These are phyloP conservation scores for Cataglyphis cursor DNA, from an alignment of 2,888 invertebrate species.

Conservation along the genomic window DNA sequence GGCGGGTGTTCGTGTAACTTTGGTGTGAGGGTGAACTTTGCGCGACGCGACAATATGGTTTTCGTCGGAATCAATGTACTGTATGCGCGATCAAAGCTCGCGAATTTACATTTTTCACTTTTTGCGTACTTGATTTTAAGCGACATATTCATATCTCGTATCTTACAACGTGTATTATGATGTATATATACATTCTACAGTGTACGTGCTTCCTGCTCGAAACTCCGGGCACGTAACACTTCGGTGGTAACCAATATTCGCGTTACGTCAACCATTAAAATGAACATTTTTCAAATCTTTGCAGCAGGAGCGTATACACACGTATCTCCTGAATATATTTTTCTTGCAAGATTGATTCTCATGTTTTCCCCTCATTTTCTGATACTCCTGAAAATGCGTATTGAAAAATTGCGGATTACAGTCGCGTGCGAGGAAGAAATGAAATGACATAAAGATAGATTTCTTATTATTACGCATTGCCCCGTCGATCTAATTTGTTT, in stretches of 20 bases:
- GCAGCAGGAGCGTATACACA: slow-evolving; percentile 58
- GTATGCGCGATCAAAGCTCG: slow-evolving; percentile 12
- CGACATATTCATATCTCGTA: slow-evolving; percentile 32
- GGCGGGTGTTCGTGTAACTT: slow-evolving; percentile 21
- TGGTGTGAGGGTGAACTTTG: slow-evolving; percentile 13
- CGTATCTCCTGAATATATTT: slow-evolving; percentile 54
- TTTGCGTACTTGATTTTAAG: slow-evolving; percentile 16
- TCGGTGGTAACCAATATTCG: slow-evolving; percentile 78
- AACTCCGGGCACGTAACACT: slow-evolving; percentile 79
- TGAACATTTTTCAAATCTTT: slow-evolving; percentile 80
- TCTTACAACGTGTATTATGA: slow-evolving; percentile 55
- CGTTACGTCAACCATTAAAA: slow-evolving; percentile 82
- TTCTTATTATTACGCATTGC: neutral
- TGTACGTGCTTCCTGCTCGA: slow-evolving; percentile 58
- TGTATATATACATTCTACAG: slow-evolving; percentile 45
- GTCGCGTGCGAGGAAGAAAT: slow-evolving; percentile 4
- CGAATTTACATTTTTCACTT: slow-evolving; percentile 35
- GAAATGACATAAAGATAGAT: slow-evolving; percentile 10
- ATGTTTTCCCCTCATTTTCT: slow-evolving; percentile 45
- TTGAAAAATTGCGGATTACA: slow-evolving; percentile 22
- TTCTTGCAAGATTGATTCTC: slow-evolving; percentile 57
- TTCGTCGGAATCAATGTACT: slow-evolving; percentile 29
- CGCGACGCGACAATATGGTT: slow-evolving; percentile 30
- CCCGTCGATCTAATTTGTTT: slow-evolving; percentile 14
- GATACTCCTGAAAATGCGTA: slow-evolving; percentile 31